Evolutionary conservation across 2,888 invertebrate genomes (phyloP).

Genomic region (Trachelus stipa): DNA sequence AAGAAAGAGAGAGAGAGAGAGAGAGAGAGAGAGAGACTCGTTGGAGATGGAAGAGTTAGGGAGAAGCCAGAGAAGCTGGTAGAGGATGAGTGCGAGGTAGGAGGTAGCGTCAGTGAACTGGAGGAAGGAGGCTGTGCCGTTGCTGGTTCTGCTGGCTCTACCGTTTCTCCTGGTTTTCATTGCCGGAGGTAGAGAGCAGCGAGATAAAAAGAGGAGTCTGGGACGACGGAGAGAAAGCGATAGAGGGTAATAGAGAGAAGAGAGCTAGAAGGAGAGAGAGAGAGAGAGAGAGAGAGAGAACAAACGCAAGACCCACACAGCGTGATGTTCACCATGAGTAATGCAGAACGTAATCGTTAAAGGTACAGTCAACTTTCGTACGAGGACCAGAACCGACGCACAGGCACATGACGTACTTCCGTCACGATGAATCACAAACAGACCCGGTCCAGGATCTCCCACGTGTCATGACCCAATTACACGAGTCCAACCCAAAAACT

Average conservation of each 20-base stretch:
- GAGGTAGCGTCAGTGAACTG: constrained; percentile 69
- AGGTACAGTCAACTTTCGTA: too few relatives aligned
- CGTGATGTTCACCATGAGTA: too few relatives aligned
- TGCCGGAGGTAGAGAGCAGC: too few relatives aligned
- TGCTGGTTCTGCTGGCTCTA: constrained; percentile 20
- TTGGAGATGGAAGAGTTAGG: constrained; percentile 13
- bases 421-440: too few relatives aligned
- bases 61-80: constrained; percentile 11
- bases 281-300: constrained; percentile 18
- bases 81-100: neutral
- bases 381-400: too few relatives aligned
- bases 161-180: constrained; percentile 68
- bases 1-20: neutral
- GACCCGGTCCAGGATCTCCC: too few relatives aligned
- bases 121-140: constrained; percentile 52
- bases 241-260: constrained; percentile 35
- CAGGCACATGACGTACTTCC: too few relatives aligned
- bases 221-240: constrained; percentile 76
- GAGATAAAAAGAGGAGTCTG: too few relatives aligned
- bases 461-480: too few relatives aligned
- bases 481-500: too few relatives aligned
- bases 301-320: constrained; percentile 8
- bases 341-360: too few relatives aligned
- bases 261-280: constrained; percentile 17
- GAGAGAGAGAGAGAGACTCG: neutral